Evolutionary conservation across 2,888 invertebrate species (phyloP), one percentile per base, ranked within the genome.

Genomic region (Tryphoninae sp.): DNA sequence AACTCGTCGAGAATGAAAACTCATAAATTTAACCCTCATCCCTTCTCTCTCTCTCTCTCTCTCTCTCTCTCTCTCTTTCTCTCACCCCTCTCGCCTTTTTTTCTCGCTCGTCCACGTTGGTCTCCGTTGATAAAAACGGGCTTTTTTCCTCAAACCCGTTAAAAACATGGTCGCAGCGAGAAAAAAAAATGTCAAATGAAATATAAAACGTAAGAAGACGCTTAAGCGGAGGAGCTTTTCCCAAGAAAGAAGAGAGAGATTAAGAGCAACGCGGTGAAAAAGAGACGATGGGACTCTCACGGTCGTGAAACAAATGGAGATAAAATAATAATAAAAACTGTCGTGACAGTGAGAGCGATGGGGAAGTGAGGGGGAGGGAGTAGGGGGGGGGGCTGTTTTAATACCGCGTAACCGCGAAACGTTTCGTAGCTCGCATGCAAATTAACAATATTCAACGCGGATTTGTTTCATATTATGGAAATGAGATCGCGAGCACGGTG

Each of bases 381-480:
- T n/a, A 1, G 33, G 33, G 33, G 26, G 26, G 4, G 26, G 3
- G 26, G 19, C 1, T 4, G 33, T 4, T 6, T 67, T 67, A 76
- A 72, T 67, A 53, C 62, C 13, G 45, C 9, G 62, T 69, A 23
- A 78, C 4, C 22, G 55, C 55, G 51, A 33, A 45, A 55, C 22
- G 68, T 13, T 33, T 62, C 58, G 40, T 42, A 40, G 42, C 11
- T 19, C 71, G 33, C 49, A 72, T 73, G 72, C 58, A 82, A 76
- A 79, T 82, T 71, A 72, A 79, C 55, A 79, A 79, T 72, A 76
- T 82, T 78, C 78, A 71, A 53, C 45, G 62, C 7, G 78, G 64
- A 78, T 81, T 79, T 79, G 72, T 76, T 79, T 72, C 72, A 16
- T 58, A 82, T 76, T 79, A 82, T 75, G 79, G 79, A 58, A 79